Evolutionary conservation across 2,113 vertebrate species (phyloP), one percentile per base, ranked within the genome.

Genomic region (Atrichornis clamosus): DNA sequence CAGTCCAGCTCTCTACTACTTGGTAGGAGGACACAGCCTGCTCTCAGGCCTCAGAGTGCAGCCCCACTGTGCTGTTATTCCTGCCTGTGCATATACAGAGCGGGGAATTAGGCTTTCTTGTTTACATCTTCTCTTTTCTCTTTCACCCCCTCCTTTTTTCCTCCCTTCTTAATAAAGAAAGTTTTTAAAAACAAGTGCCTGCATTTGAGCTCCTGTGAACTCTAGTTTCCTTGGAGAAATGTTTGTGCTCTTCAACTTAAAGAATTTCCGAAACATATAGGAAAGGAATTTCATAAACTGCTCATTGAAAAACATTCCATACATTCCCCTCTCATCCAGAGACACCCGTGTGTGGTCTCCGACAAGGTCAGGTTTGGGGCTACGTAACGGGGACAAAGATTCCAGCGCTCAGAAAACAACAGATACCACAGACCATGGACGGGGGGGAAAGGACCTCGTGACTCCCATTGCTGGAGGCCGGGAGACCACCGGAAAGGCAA

Each of bases 221-320:
- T 94, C 90, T 41, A 92, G 93, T 96, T 97, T 96, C 94, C 95
- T 87, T 95, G 95, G 96, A 97, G 95, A 96, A 96, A 96, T 44
- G 89, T 89, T 95, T 93, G 79, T 53, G 49, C 93, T 91, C 87
- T 96, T 95, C 88, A 95, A 96, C 59, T 91, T 97, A 96, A 97
- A 97, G 94, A 96, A 96, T 97, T 96, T 95, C 96, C n/a, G 90
- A 96, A 96, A 95, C 96, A 91, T 97, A 97, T 97, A 97, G 95
- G 89, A 95, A 97, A 97, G 94, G 96, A 97, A 97, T 97, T 97
- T 97, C 97, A 97, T 97, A 97, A 97, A 96, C 97, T 96, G 90
- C 93, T 97, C 96, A 93, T 94, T 97, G 97, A 97, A 97, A 97
- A 97, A 97, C 97, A 97, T 97, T 97, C 97, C 97, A 97, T 96